Evolutionary conservation across 2,888 invertebrate genomes (phyloP), one percentile per base, ranked within the genome.

Genomic region (Leucoma salicis): DNA sequence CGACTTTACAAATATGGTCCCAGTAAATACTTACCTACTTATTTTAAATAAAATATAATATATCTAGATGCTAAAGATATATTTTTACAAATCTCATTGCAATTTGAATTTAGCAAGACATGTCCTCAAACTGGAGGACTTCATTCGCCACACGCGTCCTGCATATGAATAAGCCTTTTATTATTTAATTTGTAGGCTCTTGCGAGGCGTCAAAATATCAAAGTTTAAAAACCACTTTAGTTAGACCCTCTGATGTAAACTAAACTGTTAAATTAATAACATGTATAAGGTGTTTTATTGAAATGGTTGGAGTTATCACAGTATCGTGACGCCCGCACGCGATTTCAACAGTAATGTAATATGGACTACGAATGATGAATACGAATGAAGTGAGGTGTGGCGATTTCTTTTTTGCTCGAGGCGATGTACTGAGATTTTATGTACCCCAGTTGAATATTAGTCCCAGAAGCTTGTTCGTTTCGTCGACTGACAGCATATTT

Each of bases 281-380:
- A 31, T 29, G 11, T 32, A 33, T 10, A 12, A 37, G 14, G 46
- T 49, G 33, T 52, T 61, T 47, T 36, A 31, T 39, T 49, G 43
- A 25, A 34, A 11, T 52, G 61, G 61, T 34, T 12, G 24, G 13
- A 41, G 64, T 78, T 83, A 82, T 84, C 81, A 63, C 60, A 47
- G 55, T 78, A 77, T 75, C 73, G 51, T 68, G 74, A 74, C 70
- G 69, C 66, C 61, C 65, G 77, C 82, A 82, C 80, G 84, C 82
- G 79, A 84, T 82, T 79, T 70, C 70, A 65, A 68, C 62, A 70
- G 84, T 82, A 83, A 84, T 76, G 79, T 81, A 80, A 84, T 86
- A 85, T 81, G 77, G 68, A 65, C 55, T 70, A 82, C 82, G 73
- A 55, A 70, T 70, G 73, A 74, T 81, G 86, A 75, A 86, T 86